These are phyloP conservation scores for Rafetus swinhoei DNA, from an alignment of 2,113 vertebrate species.

Conservation along the genomic window DNA sequence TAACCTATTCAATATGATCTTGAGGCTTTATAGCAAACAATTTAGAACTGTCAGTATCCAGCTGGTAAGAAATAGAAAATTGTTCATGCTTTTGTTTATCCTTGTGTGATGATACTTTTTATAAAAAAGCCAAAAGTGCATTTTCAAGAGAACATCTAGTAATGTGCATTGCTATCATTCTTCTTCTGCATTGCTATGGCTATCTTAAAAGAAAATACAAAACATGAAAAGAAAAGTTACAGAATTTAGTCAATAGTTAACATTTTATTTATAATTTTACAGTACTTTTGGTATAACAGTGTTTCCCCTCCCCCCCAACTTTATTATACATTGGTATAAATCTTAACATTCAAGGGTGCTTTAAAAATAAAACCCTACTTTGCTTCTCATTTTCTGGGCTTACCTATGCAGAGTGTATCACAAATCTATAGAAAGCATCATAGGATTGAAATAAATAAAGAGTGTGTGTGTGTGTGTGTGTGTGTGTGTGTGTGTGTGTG, in stretches of 20 bases:
- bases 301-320: slow-evolving; percentile 47
- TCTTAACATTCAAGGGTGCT: slow-evolving; percentile 37
- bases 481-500: no score
- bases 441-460: slow-evolving; percentile 34
- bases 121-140: background rate
- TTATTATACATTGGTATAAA: slow-evolving; percentile 37
- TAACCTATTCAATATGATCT: background rate
- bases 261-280: slow-evolving; percentile 67
- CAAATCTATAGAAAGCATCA: slow-evolving; percentile 52
- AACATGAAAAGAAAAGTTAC: slow-evolving; percentile 58
- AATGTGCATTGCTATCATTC: slow-evolving; percentile 1
- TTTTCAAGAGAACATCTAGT: background rate
- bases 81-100: background rate
- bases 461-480: background rate
- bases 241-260: slow-evolving; percentile 60
- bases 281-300: slow-evolving; percentile 49
- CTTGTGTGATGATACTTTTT: background rate
- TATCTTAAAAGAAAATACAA: slow-evolving; percentile 8
- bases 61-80: background rate
- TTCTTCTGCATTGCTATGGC: background rate
- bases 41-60: background rate
- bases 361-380: slow-evolving; percentile 47
- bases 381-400: slow-evolving; percentile 35
- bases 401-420: slow-evolving; percentile 29
- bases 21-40: background rate